These are phyloP conservation scores for Leucoraja erinaceus DNA, from an alignment of 2,113 vertebrate genomes.

Conservation along the genomic window DNA sequence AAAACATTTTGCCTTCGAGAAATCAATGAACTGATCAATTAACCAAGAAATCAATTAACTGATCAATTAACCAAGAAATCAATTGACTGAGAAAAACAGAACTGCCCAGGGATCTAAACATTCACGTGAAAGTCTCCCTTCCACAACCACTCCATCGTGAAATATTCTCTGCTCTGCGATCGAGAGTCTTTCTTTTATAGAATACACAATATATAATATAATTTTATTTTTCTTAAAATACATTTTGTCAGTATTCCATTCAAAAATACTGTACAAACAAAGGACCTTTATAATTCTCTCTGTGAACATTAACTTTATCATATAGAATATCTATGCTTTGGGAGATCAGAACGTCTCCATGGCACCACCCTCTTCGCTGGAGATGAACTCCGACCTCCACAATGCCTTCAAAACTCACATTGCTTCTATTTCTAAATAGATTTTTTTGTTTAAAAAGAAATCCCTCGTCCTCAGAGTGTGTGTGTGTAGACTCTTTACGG, in stretches of 20 bases:
- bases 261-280: slow-evolving; percentile 91
- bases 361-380: slow-evolving; percentile 71
- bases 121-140: slow-evolving; percentile 49
- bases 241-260: slow-evolving; percentile 75
- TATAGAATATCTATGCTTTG: slow-evolving; percentile 78
- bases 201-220: slow-evolving; percentile 33
- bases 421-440: slow-evolving; percentile 3
- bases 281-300: slow-evolving; percentile 75
- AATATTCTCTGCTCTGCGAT: slow-evolving; percentile 57
- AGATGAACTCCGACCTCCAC: slow-evolving; percentile 66
- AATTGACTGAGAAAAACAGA: slow-evolving; percentile 57
- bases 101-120: slow-evolving; percentile 40
- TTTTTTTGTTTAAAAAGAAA: too few relatives aligned
- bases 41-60: too few relatives aligned
- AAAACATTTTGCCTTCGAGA: slow-evolving; percentile 41
- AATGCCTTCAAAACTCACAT: slow-evolving; percentile 43
- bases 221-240: slow-evolving; percentile 75
- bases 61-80: too few relatives aligned
- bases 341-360: slow-evolving; percentile 75
- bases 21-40: too few relatives aligned
- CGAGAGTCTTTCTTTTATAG: slow-evolving; percentile 56
- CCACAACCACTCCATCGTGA: slow-evolving; percentile 62
- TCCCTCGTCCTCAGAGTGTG: too few relatives aligned
- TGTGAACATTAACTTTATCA: slow-evolving; percentile 79
- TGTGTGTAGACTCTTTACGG: too few relatives aligned